Conservation (phyloP, 2,888 invertebrate species). For the Mamestra brassicae region DNA sequence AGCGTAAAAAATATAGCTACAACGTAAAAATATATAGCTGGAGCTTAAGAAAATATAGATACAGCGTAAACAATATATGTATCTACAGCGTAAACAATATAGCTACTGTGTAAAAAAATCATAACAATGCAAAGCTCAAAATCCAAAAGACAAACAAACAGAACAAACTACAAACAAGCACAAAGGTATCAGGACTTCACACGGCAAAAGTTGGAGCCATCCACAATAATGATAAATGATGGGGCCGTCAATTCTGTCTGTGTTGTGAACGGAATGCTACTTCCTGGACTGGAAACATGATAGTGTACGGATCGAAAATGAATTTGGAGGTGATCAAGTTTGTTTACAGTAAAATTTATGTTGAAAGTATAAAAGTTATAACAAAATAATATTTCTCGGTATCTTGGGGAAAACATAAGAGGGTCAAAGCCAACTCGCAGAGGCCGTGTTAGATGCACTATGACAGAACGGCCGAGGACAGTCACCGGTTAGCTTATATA, state of each 20-base stretch:
- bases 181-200: constrained; percentile 41
- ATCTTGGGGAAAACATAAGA: no score
- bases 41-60: no score
- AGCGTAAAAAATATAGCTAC: no score
- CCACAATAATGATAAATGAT: constrained; percentile 70
- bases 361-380: background rate
- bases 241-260: constrained; percentile 69
- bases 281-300: constrained; percentile 72
- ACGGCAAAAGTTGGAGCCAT: constrained; percentile 51
- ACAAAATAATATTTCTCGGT: no score
- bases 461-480: no score
- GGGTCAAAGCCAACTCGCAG: no score
- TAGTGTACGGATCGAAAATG: constrained; percentile 56
- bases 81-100: no score
- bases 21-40: no score
- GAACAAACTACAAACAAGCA: constrained; percentile 33
- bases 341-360: constrained; percentile 1
- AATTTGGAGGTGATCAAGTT: constrained; percentile 43
- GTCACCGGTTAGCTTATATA: no score
- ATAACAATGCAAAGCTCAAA: background rate
- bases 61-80: no score
- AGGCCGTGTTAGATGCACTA: no score
- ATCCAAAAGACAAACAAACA: constrained; percentile 28
- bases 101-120: background rate
- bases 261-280: constrained; percentile 55